Percentiles rank a stretch among this genome's conserved stretches.
These are phyloP conservation scores for Nesidiocoris tenuis DNA, from an alignment of 2,888 invertebrate genomes.

Conservation along the genomic window DNA sequence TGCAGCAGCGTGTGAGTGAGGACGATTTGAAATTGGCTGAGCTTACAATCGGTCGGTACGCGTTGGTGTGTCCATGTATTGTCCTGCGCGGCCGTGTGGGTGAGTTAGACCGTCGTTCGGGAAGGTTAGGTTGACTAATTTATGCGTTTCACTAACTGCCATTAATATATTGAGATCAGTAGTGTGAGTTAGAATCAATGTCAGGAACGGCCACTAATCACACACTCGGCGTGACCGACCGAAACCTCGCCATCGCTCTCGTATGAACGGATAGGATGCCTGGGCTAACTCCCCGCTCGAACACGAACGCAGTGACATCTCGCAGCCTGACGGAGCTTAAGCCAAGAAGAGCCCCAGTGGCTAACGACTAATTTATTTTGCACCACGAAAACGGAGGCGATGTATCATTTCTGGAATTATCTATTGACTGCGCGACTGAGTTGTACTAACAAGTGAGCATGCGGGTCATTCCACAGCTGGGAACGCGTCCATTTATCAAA, in stretches of 20 bases:
- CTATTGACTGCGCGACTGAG: slow-evolving; percentile 19
- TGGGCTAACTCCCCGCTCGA: not conserved
- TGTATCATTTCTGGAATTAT: slow-evolving; percentile 37
- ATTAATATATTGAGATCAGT: slow-evolving; percentile 48
- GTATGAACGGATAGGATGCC: not conserved
- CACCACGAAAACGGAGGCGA: slow-evolving; percentile 2
- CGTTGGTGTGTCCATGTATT: no score
- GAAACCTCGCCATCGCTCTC: not conserved
- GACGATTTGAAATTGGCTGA: not conserved
- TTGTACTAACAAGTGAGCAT: not conserved
- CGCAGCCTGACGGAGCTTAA: slow-evolving; percentile 19
- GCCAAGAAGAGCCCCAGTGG: slow-evolving; percentile 23
- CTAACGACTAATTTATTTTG: slow-evolving; percentile 37
- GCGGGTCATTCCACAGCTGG: not conserved
- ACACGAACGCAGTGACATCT: not conserved
- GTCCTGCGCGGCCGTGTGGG: no score
- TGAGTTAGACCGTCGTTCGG: slow-evolving; percentile 17
- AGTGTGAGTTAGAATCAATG: slow-evolving; percentile 47
- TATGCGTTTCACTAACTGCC: slow-evolving; percentile 48
- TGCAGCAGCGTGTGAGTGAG: not conserved
- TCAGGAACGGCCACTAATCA: slow-evolving; percentile 47
- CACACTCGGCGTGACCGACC: slow-evolving; percentile 10
- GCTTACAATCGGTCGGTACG: not conserved
- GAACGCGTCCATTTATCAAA: not conserved
- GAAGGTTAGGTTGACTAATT: slow-evolving; percentile 45